These are phyloP conservation scores for Drosophila ogumai DNA, from an alignment of 1,140 invertebrate genomes.

Conservation along the genomic window DNA sequence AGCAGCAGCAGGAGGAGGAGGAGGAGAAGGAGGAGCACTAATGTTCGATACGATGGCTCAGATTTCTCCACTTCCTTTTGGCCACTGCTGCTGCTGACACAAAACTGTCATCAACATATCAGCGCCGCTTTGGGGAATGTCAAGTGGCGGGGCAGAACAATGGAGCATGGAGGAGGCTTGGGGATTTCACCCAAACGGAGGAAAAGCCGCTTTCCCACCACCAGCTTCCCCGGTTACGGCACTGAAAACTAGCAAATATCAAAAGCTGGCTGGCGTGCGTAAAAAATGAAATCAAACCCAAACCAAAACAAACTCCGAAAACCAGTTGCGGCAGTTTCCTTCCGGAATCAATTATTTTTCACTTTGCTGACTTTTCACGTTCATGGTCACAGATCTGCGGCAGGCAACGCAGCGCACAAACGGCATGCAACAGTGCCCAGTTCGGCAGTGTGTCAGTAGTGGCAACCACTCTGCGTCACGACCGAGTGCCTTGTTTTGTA, in stretches of 20 bases:
- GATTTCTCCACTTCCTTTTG: slow-evolving; percentile 80
- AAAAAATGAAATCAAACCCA: slow-evolving; percentile 23
- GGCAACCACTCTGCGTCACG: slow-evolving; percentile 39
- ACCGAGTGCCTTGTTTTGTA: slow-evolving; percentile 48
- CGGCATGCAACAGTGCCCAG: slow-evolving; percentile 41
- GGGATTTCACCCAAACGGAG: slow-evolving; percentile 39
- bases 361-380: slow-evolving; percentile 75
- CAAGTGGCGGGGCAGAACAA: slow-evolving; percentile 29
- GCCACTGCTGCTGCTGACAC: slow-evolving; percentile 50
- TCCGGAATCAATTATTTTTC: slow-evolving; percentile 82
- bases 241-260: slow-evolving; percentile 50
- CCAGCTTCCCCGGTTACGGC: slow-evolving; percentile 62
- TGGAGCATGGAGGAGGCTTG: slow-evolving; percentile 27
- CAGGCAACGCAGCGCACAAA: slow-evolving; percentile 1
- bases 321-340: slow-evolving; percentile 80
- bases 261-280: not conserved
- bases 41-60: slow-evolving; percentile 33
- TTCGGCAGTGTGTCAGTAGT: slow-evolving; percentile 56
- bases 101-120: slow-evolving; percentile 75
- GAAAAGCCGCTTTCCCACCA: slow-evolving; percentile 48
- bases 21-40: slow-evolving; percentile 4
- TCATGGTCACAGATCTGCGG: slow-evolving; percentile 70
- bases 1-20: not conserved
- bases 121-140: slow-evolving; percentile 44
- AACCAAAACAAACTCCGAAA: slow-evolving; percentile 37